These are phyloP conservation scores for Blastobasis lacticolella DNA, from an alignment of 2,888 invertebrate genomes.

Conservation along the genomic window DNA sequence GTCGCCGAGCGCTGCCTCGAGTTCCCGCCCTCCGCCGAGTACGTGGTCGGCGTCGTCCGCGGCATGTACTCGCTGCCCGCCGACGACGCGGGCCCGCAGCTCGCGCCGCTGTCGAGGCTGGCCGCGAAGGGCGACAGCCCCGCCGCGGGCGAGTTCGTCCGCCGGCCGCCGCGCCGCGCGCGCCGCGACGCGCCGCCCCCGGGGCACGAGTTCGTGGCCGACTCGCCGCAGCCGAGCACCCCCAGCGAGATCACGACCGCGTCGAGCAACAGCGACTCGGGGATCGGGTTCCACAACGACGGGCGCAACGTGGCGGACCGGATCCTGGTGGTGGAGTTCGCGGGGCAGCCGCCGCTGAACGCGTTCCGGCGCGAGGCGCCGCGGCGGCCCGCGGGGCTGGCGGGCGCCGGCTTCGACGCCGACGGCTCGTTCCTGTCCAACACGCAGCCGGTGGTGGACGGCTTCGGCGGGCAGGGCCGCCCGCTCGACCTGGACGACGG, in stretches of 20 bases:
- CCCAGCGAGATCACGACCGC: slow-evolving; percentile 86
- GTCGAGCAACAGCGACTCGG: slow-evolving; percentile 95
- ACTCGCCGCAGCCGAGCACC: slow-evolving; percentile 90
- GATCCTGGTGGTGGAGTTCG: slow-evolving; percentile 85
- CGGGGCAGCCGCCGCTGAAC: slow-evolving; percentile 51
- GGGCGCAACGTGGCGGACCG: slow-evolving; percentile 88
- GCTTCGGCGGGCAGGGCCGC: slow-evolving; percentile 64
- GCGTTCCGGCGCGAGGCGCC: slow-evolving; percentile 50
- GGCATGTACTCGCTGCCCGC: slow-evolving; percentile 80
- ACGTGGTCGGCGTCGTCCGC: slow-evolving; percentile 81
- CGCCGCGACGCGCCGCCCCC: slow-evolving; percentile 52
- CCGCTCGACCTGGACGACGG: slow-evolving; percentile 62
- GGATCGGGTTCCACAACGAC: slow-evolving; percentile 94
- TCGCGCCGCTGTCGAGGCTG: slow-evolving; percentile 60
- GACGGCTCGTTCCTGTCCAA: slow-evolving; percentile 65
- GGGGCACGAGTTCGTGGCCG: slow-evolving; percentile 74
- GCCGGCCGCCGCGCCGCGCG: slow-evolving; percentile 48
- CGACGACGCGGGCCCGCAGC: slow-evolving; percentile 52
- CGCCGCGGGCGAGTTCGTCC: slow-evolving; percentile 50
- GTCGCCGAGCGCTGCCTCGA: slow-evolving; percentile 88
- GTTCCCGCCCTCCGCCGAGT: slow-evolving; percentile 90
- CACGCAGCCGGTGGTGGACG: slow-evolving; percentile 67
- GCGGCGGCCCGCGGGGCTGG: slow-evolving; percentile 51
- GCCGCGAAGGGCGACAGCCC: slow-evolving; percentile 63
- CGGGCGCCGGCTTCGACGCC: slow-evolving; percentile 60